Base-by-base conservation (phyloP, 2,888 invertebrate species). In the Noctua fimbriata region DNA sequence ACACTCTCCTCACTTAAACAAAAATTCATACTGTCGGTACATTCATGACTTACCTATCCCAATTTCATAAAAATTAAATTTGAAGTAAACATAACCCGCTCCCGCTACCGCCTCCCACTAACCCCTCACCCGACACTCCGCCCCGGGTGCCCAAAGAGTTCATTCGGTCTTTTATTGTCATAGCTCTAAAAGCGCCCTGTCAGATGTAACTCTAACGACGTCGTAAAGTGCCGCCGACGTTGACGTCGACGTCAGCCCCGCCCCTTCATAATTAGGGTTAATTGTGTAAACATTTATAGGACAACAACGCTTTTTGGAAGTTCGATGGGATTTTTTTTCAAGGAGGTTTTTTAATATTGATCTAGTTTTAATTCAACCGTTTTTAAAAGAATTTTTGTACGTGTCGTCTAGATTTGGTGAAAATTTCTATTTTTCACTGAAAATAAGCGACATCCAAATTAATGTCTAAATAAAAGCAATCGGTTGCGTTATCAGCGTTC, bases 191-290 rank as follows among this genome's bases (percentile, higher is more conserved):
- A 91, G 90, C 89, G 87, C 88, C 85, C 90, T 84, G 91, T 91
- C 91, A 90, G 90, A 91, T 89, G 89, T 92, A 91, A 90, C 90
- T 88, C 89, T 91, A 92, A 92, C 89, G 92, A 92, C 90, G 90
- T 90, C 91, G 90, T 92, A 93, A 93, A 92, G 90, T 91, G 93
- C 93, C 92, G 91, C 81, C 83, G 75, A 74, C 86, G 86, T 63
- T 73, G 86, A 76, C 83, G 78, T 49, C 72, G 77, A 65, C 78
- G 79, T 78, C 78, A 28, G 65, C 63, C 74, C 82, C 79, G 81
- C 85, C 89, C 80, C 80, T 85, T 91, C 91, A 91, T 93, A 93
- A 94, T 93, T 94, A 92, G 91, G 91, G 92, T 91, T 92, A 91
- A 93, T 92, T 93, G 89, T 92, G 90, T 92, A 92, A 93, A 93